Conservation (phyloP, 2,888 invertebrate genomes). For the Nymphalis c-album region DNA sequence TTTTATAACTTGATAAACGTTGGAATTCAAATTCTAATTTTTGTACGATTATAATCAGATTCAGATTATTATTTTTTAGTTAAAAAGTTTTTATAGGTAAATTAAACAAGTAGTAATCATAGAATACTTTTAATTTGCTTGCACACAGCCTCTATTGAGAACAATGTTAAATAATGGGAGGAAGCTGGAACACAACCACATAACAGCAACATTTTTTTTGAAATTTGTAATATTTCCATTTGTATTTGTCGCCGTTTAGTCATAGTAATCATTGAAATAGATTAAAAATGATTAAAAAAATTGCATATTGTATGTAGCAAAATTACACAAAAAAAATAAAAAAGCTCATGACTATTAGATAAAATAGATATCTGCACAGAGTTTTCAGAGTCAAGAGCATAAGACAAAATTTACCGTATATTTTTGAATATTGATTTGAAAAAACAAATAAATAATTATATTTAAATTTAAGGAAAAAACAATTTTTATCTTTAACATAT, state of each 20-base stretch:
- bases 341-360: slow-evolving; percentile 3
- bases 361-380: slow-evolving; percentile 18
- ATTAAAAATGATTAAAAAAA: slow-evolving; percentile 14
- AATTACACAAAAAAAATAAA: slow-evolving; percentile 14
- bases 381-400: slow-evolving; percentile 11
- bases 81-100: neutral
- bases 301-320: slow-evolving; percentile 8
- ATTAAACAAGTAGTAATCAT: slow-evolving; percentile 51
- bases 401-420: slow-evolving; percentile 3
- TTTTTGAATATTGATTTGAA: slow-evolving; percentile 14
- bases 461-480: slow-evolving; percentile 42
- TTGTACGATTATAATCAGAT: no score
- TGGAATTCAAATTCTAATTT: no score
- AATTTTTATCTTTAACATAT: slow-evolving; percentile 52
- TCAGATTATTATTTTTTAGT: no score
- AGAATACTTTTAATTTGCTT: slow-evolving; percentile 80
- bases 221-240: slow-evolving; percentile 32
- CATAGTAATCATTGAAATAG: neutral
- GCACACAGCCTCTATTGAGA: slow-evolving; percentile 80
- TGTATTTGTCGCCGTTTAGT: slow-evolving; percentile 19
- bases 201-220: slow-evolving; percentile 28
- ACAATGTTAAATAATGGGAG: slow-evolving; percentile 59
- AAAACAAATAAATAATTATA: neutral
- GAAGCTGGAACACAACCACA: slow-evolving; percentile 44
- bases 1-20: no score